Base-by-base conservation (phyloP, 2,797 vertebrate species). In the Chelon labrosus region DNA sequence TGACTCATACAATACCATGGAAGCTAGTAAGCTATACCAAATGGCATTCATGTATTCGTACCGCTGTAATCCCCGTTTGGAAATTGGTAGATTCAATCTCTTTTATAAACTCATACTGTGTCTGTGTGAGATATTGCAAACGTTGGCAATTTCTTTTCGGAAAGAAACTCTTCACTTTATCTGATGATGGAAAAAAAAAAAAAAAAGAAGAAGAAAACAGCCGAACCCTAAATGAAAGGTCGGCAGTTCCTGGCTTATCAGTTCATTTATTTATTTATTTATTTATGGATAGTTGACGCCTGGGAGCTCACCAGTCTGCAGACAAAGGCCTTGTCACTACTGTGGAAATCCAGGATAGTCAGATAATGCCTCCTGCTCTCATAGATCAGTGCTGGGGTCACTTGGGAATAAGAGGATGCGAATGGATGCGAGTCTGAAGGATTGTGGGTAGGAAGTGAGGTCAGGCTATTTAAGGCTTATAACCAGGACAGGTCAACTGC, bases 391-490 rank as follows among this genome's bases (percentile, higher is more conserved):
- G 56, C 44, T 19, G 37, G 50, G 60, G 82, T 88, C 85, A 69
- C 70, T 59, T 52, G 75, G 80, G 85, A 85, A 88, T 85, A 75
- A 75, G 71, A 72, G 53, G 63, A 75, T 77, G 61, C 19, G 44
- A 83, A 81, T 75, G 73, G 77, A 88, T 77, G 66, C 57, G 70
- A 86, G 69, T 79, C 65, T 14, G 67, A 77, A 65, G 79, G 62
- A 87, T 84, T 85, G 60, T 77, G 79, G 73, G 65, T 79, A 85
- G 49, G 82, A 80, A 69, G 65, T 50, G 59, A 76, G 83, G 74
- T 90, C 75, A 73, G 66, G 70, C 66, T 89, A 82, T 87, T 89
- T 82, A 86, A 89, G 80, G 82, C 87, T 85, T 86, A 68, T 35
- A 77, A 69, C 22, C 81, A 78, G 77, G 52, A 83, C 61, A 70